These are phyloP conservation scores for Rhagonycha fulva DNA, from an alignment of 2,888 invertebrate genomes.

Conservation along the genomic window DNA sequence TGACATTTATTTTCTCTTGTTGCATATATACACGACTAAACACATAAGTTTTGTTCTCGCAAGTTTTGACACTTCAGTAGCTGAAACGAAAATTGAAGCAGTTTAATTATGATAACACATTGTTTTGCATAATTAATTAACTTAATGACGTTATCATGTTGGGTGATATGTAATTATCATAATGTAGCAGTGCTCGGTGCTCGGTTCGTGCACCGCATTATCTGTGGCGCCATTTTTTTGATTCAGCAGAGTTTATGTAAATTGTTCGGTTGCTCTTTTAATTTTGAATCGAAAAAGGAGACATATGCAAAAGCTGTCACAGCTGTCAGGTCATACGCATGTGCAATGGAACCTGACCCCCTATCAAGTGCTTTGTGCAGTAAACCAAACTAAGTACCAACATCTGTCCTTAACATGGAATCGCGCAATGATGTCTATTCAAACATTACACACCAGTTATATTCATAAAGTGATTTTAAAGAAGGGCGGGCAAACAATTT, in stretches of 20 bases:
- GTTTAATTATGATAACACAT: not conserved
- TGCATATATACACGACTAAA: not conserved
- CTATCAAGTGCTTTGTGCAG: slow-evolving; percentile 27
- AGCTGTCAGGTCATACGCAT: slow-evolving; percentile 31
- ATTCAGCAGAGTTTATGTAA: not conserved
- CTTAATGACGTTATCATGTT: not conserved
- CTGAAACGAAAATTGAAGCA: not conserved
- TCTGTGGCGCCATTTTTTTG: not conserved
- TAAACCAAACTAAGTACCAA: slow-evolving; percentile 23
- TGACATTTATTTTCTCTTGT: not conserved
- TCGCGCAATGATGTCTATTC: slow-evolving; percentile 22
- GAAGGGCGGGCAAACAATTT: slow-evolving; percentile 10
- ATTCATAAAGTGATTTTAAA: slow-evolving; percentile 15
- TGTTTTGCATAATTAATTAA: not conserved
- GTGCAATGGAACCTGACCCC: slow-evolving; percentile 29
- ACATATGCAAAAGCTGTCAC: slow-evolving; percentile 29
- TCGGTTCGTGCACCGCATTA: not conserved
- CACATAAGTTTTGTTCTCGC: not conserved
- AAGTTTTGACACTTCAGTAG: not conserved
- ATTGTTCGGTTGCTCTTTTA: not conserved
- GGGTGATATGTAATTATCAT: not conserved
- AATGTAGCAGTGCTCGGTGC: not conserved
- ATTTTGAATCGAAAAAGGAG: slow-evolving; percentile 6
- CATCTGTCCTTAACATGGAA: slow-evolving; percentile 25
- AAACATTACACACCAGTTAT: slow-evolving; percentile 5